Percentiles rank a stretch among this genome's conserved stretches.
Conservation (phyloP, 1,140 invertebrate species). For the Epicauta chinensis region DNA sequence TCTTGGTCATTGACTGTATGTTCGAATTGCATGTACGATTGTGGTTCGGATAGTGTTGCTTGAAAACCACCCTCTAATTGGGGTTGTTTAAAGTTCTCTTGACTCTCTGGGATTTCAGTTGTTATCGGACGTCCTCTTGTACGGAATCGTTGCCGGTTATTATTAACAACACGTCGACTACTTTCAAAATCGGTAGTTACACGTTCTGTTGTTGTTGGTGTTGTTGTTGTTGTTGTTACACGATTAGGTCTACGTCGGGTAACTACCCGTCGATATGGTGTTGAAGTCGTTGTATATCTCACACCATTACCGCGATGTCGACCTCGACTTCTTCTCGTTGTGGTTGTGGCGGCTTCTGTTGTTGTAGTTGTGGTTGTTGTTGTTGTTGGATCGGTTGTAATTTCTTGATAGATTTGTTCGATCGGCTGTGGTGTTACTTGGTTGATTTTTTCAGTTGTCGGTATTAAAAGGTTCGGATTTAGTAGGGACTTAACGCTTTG, state of each 20-base stretch:
- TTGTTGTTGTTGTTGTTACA: constrained; percentile 35
- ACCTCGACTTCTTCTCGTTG: constrained; percentile 38
- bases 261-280: constrained; percentile 13
- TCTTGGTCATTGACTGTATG: constrained; percentile 16
- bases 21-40: constrained; percentile 25
- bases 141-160: constrained; percentile 33
- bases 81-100: constrained; percentile 16
- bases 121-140: constrained; percentile 26
- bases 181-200: constrained; percentile 28
- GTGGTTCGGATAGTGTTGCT: constrained; percentile 5
- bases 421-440: constrained; percentile 1
- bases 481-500: constrained; percentile 35
- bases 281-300: constrained; percentile 20
- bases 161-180: constrained; percentile 34
- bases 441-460: constrained; percentile 19
- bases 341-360: constrained; percentile 44
- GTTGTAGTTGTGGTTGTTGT: constrained; percentile 40
- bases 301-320: constrained; percentile 26
- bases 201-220: constrained; percentile 46
- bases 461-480: constrained; percentile 29
- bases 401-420: constrained; percentile 25
- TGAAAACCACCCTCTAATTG: constrained; percentile 11
- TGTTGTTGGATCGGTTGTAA: constrained; percentile 38
- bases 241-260: constrained; percentile 23
- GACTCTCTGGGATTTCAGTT: constrained; percentile 14